These are phyloP conservation scores for Zaprionus ghesquierei DNA, from an alignment of 1,140 invertebrate genomes.

Conservation along the genomic window DNA sequence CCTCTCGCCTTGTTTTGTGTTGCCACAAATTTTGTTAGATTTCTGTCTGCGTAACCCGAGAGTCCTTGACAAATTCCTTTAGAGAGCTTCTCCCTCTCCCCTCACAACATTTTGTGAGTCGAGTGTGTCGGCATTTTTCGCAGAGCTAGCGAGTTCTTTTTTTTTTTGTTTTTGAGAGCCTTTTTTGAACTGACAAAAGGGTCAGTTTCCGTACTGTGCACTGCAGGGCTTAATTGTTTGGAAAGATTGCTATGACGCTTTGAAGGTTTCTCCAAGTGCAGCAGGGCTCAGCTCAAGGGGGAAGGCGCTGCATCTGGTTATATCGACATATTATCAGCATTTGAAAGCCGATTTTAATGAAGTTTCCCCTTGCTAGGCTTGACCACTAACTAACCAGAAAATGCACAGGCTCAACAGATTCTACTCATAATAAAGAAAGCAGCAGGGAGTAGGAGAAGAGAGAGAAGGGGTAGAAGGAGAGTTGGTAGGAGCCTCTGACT, in stretches of 20 bases:
- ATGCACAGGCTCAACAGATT: constrained; percentile 59
- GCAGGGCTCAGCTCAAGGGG: neutral
- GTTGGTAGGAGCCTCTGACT: constrained; percentile 17
- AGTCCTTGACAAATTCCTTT: constrained; percentile 65
- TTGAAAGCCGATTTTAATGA: neutral
- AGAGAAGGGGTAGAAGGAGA: neutral
- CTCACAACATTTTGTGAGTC: constrained; percentile 38
- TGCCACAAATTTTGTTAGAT: constrained; percentile 60
- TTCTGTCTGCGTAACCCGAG: constrained; percentile 69
- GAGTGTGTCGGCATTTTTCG: constrained; percentile 72
- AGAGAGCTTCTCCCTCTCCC: constrained; percentile 53
- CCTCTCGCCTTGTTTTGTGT: too few relatives aligned
- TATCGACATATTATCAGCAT: neutral
- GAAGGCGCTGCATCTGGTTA: neutral
- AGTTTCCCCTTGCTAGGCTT: neutral
- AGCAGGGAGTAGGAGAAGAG: constrained; percentile 29
- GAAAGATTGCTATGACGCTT: constrained; percentile 48
- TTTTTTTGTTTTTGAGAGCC: constrained; percentile 19
- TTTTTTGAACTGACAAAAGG: constrained; percentile 40
- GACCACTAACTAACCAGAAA: constrained; percentile 72
- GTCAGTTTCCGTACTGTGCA: constrained; percentile 19
- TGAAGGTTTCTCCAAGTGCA: neutral
- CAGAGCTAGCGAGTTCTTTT: neutral
- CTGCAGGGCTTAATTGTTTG: constrained; percentile 61
- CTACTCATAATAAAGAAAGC: constrained; percentile 64